Base-by-base conservation (phyloP, 37 sponge, comb jelly and placozoan genomes). In the Halichondria panicea region DNA sequence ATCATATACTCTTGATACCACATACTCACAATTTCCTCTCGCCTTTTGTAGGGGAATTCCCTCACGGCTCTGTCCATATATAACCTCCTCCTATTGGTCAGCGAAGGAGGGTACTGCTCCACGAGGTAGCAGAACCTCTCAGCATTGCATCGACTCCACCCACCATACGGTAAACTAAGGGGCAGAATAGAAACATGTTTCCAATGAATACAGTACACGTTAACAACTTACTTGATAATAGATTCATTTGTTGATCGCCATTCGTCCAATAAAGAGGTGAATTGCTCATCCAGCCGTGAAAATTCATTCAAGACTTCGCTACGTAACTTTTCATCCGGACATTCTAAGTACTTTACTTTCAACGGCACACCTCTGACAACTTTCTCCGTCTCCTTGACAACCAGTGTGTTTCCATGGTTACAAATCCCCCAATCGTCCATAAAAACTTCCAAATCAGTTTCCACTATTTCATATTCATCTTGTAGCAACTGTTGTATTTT, bases 31-130 rank as follows among this genome's bases (percentile, higher is more conserved):
- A 88, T 70, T 2, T 77, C 73, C 19, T 48, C 33, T 58, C 83
- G 53, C 21, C 74, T 57, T 31, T 73, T 71, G 43, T 78, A 69
- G 24, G 82, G 78, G 3, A 91, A 60, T 74, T 85, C 87, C 46
- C 83, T 85, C 40, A 71, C 67, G 62, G 86, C 50, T 31, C 91
- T 48, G 56, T 91, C 91, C 9, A 91, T 71, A 30, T 55, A 66
- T 34, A 91, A 30, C 19, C 27, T 38, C 56, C 85, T 72, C 64
- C 76, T 43, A 15, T 25, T 32, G 21, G 75, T 61, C 12, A 54
- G 28, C 0, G 53, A 43, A 27, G 79, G 0, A 28, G 86, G 79
- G 31, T 91, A 91, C 64, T 91, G 91, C 40, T 67, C 74, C 37
- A 91, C 1, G 58, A 91, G 38, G 22, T 36, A 54, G 28, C 13